Conservation (phyloP, 2,888 invertebrate genomes). For the Andrena hattorfiana region DNA sequence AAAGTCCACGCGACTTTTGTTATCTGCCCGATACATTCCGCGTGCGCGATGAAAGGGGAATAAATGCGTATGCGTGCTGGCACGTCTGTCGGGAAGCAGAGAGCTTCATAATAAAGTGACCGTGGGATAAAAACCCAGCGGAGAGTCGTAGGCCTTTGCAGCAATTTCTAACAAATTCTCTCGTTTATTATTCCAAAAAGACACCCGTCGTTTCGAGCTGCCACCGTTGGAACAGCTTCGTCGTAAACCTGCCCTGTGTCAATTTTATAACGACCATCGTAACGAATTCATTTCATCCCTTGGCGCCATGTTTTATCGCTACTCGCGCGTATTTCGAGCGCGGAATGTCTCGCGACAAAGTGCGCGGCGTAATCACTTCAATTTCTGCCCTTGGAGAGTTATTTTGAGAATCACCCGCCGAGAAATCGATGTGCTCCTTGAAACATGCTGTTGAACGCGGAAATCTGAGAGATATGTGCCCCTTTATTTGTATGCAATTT, state of each 20-base stretch:
- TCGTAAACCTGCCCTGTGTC: slow-evolving; percentile 16
- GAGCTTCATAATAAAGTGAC: slow-evolving; percentile 31
- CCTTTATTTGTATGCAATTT: too few species aligned
- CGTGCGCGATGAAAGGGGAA: slow-evolving; percentile 23
- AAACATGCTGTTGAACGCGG: too few species aligned
- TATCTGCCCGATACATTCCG: slow-evolving; percentile 36
- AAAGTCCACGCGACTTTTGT: slow-evolving; percentile 46
- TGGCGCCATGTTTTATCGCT: slow-evolving; percentile 15
- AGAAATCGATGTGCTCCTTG: too few species aligned
- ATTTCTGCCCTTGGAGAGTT: slow-evolving; percentile 1
- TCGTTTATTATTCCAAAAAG: slow-evolving; percentile 2
- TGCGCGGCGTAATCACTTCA: slow-evolving; percentile 21
- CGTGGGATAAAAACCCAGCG: neutral
- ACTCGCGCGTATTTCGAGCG: slow-evolving; percentile 5
- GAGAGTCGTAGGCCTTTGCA: neutral
- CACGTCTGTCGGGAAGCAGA: neutral
- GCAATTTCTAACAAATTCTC: neutral
- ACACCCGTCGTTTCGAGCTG: neutral
- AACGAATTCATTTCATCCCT: slow-evolving; percentile 26
- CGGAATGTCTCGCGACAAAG: neutral
- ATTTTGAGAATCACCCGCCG: neutral
- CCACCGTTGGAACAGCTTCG: neutral
- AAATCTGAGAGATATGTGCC: too few species aligned
- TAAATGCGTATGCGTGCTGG: neutral
- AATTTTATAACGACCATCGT: slow-evolving; percentile 20